phyloP scores from a whole-genome alignment of 2,888 invertebrate species.

The Sesia bembeciformis region DNA sequence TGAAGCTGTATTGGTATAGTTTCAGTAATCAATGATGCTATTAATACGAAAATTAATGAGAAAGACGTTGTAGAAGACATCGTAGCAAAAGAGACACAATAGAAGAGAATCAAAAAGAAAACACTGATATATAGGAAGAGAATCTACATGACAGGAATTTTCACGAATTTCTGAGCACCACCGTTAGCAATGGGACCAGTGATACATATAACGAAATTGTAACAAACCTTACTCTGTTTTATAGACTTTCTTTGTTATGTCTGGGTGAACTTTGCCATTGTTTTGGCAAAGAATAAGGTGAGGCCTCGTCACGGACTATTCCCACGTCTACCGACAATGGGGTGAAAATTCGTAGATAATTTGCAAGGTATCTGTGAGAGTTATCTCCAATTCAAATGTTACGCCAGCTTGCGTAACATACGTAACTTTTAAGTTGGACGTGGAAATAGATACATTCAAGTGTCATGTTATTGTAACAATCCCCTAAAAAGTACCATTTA shows the following conservation, averaged over 20 bases:
- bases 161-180: conserved; percentile 17
- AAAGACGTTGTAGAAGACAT: conserved; percentile 15
- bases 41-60: conserved; percentile 15
- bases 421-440: conserved; percentile 15
- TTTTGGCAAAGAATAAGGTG: conserved; percentile 29
- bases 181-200: conserved; percentile 38
- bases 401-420: conserved; percentile 39
- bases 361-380: conserved; percentile 51
- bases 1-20: conserved; percentile 50
- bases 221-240: conserved; percentile 48
- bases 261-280: conserved; percentile 71
- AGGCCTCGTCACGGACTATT: conserved; percentile 53
- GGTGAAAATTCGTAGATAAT: conserved; percentile 69
- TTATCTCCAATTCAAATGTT: conserved; percentile 34
- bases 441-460: background rate
- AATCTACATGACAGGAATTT: background rate
- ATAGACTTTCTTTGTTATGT: conserved; percentile 70
- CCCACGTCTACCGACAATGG: conserved; percentile 59
- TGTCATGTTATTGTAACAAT: background rate
- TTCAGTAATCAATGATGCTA: conserved; percentile 27
- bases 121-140: background rate
- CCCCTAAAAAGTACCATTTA: no score
- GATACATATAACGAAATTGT: conserved; percentile 48
- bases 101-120: background rate
- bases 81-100: background rate